A percentile compares a stretch with the other conserved stretches of the same genome.
These are phyloP conservation scores for Echinarachnius parma DNA, from an alignment of 53 echinoderm and acorn worm species.

Conservation along the genomic window DNA sequence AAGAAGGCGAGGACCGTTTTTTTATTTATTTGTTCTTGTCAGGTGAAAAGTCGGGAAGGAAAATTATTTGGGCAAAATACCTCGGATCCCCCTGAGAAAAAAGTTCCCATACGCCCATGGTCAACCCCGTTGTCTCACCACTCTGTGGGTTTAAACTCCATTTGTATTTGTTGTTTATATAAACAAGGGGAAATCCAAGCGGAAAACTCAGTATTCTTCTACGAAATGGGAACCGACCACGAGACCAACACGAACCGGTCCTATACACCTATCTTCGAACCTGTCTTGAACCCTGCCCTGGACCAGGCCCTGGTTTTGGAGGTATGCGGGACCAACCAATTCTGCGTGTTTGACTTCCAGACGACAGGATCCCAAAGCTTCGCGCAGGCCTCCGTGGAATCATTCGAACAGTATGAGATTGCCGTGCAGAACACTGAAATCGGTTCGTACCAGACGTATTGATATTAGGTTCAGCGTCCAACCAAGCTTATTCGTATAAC, in stretches of 20 bases:
- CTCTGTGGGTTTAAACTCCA: no score
- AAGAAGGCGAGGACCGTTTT: no score
- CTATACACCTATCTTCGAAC: conserved; percentile 12
- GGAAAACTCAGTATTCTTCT: conserved; percentile 10
- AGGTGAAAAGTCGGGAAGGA: no score
- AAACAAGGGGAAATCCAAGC: conserved; percentile 17
- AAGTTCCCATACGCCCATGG: no score
- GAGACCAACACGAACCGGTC: conserved; percentile 7
- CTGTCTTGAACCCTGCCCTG: conserved; percentile 3
- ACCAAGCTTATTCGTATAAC: no score
- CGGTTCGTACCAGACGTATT: no score
- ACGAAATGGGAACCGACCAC: conserved; percentile 14
- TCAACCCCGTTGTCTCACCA: no score
- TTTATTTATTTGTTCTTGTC: no score
- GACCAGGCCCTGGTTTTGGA: conserved; percentile 11
- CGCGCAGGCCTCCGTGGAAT: not conserved
- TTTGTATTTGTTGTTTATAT: not conserved
- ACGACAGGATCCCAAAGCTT: conserved; percentile 20
- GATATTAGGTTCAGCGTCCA: no score
- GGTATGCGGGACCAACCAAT: conserved; percentile 19
- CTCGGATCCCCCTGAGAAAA: no score
- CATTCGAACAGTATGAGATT: not conserved
- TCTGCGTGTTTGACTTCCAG: conserved; percentile 32
- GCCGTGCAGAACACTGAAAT: conserved; percentile 2
- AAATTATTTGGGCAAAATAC: no score